These are phyloP conservation scores for Gyps fulvus DNA, from an alignment of 2,113 vertebrate species.

Conservation along the genomic window DNA sequence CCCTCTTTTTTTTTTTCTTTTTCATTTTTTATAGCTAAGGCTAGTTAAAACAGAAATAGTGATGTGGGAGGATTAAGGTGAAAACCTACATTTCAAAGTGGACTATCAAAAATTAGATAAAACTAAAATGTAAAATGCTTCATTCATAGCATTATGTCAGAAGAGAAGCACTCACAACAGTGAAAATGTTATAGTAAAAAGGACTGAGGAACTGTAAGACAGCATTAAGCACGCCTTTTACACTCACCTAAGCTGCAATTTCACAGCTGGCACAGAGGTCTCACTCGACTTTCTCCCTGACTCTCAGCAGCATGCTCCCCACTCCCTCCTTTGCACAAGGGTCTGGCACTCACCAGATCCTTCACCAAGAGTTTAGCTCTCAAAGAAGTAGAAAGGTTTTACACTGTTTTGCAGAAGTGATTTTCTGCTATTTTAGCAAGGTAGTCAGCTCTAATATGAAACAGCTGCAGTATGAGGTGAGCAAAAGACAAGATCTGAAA, in stretches of 20 bases:
- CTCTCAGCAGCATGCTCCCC: neutral
- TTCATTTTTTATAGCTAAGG: neutral
- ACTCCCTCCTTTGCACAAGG: neutral
- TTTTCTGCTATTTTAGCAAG: neutral
- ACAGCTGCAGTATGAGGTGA: neutral
- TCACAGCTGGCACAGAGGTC: neutral
- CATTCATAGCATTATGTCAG: neutral
- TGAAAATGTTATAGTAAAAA: neutral
- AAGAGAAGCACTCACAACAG: neutral
- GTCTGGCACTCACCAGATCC: neutral
- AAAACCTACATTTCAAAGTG: neutral
- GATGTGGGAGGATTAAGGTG: neutral
- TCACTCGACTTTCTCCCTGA: neutral
- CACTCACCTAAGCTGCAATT: neutral
- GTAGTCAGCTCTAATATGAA: neutral
- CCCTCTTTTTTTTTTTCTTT: no score
- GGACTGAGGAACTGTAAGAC: neutral
- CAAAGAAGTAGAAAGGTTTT: neutral
- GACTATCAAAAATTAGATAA: neutral
- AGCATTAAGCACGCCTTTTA: neutral
- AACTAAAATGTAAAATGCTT: neutral
- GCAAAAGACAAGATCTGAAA: neutral
- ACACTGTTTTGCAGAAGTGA: neutral
- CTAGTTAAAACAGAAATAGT: neutral
- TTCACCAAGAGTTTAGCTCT: neutral